Evolutionary conservation across 2,888 invertebrate genomes (phyloP).

Genomic region (Cerastoderma edule): DNA sequence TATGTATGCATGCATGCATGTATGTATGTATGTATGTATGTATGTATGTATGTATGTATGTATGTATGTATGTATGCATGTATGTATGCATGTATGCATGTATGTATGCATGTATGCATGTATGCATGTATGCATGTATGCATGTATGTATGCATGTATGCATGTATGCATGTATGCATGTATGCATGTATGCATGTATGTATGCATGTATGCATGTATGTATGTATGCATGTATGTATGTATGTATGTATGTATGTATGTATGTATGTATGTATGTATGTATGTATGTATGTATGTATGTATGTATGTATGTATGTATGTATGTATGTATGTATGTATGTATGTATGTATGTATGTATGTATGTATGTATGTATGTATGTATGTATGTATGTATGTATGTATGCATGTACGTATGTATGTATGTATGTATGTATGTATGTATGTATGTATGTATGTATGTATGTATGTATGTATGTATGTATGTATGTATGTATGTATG

Average conservation of each 20-base stretch:
- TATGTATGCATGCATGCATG: neutral
- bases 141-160: slow-evolving; percentile 19
- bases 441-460: neutral
- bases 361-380: neutral
- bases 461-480: neutral
- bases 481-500: neutral
- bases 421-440: neutral
- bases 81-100: neutral
- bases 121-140: slow-evolving; percentile 19
- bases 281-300: neutral
- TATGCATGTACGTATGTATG: neutral
- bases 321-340: neutral
- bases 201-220: neutral
- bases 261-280: neutral
- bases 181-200: too few species aligned
- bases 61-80: neutral
- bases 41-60: neutral
- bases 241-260: neutral
- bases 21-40: neutral
- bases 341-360: neutral
- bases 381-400: neutral
- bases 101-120: neutral
- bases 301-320: neutral
- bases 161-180: neutral
- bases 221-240: neutral